Evolutionary conservation across 2,797 vertebrate species (phyloP), one percentile per base, ranked within the genome.

Genomic region (Sebastes taczanowskii): DNA sequence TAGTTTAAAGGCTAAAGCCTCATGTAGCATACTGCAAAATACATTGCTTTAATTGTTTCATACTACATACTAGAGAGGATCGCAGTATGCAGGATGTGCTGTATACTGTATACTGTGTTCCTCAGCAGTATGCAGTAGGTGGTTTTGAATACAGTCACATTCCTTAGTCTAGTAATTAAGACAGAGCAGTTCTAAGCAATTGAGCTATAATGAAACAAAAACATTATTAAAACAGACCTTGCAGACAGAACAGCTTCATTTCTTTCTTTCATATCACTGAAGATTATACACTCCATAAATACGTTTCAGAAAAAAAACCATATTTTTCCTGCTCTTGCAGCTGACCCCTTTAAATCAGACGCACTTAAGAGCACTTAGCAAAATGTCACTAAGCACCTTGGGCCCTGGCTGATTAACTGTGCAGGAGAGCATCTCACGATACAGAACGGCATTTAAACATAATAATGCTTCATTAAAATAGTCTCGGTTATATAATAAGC

Each of bases 371-470:
- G 78, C 68, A 89, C 80, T 88, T 82, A 70, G 52, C 27, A 75
- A 90, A 89, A 90, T 91, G 83, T 85, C 83, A 88, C 56, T 7
- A 4, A 68, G 67, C 67, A 65, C 59, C 25, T 77, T 38, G 55
- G 74, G 80, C 80, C 78, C 22, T 23, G 35, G 74, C 66, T 66
- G 71, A 71, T 89, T 82, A 80, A 61, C 69, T 77, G 71, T 71
- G 72, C 70, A 61, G 69, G 27, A 65, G 60, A 71, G n/a, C 46
- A 49, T 88, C 86, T 80, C 42, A 69, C 55, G 27, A 76, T 27
- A 32, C 29, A 78, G 68, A 22, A 62, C 55, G 63, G 60, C 63
- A 73, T 80, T 87, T 53, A 55, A 78, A 79, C 75, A 35, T 38
- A 70, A 72, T 70, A 46, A 69, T 23, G 69, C 38, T 20, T 56